Percentiles rank a stretch among this genome's conserved stretches.
Conservation (phyloP, 2,888 invertebrate genomes). For the Eupithecia subfuscata region DNA sequence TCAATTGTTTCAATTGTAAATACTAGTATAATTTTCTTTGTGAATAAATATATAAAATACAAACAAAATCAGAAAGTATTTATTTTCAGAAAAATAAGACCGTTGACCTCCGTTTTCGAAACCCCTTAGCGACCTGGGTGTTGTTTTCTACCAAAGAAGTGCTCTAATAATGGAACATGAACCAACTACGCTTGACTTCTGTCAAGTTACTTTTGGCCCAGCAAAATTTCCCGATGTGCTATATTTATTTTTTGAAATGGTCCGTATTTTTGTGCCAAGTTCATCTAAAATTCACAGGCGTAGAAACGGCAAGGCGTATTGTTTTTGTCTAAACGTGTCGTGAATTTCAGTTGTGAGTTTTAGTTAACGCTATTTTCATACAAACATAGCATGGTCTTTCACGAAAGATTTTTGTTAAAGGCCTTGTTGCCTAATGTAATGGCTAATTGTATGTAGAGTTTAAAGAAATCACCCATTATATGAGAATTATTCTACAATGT, state of each 20-base stretch:
- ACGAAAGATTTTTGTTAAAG: neutral
- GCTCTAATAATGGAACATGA: too few species aligned
- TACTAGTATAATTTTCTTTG: too few species aligned
- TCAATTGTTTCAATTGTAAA: too few species aligned
- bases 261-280: slow-evolving; percentile 7
- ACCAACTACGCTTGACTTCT: neutral
- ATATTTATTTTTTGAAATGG: slow-evolving; percentile 12
- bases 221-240: neutral
- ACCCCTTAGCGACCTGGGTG: too few species aligned
- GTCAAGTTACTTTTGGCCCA: neutral
- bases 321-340: slow-evolving; percentile 17
- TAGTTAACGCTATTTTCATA: slow-evolving; percentile 5
- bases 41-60: too few species aligned
- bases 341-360: slow-evolving; percentile 6
- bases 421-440: neutral
- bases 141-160: too few species aligned
- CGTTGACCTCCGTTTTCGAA: too few species aligned
- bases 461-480: too few species aligned
- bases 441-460: too few species aligned
- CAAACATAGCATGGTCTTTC: neutral
- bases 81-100: too few species aligned
- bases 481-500: too few species aligned
- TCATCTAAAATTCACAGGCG: slow-evolving; percentile 19
- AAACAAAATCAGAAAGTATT: too few species aligned
- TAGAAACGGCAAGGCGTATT: slow-evolving; percentile 12